Percentiles rank a stretch among this genome's conserved stretches.
phyloP scores from a whole-genome alignment of 1,140 invertebrate genomes.

The Drosophila pruinosa region DNA sequence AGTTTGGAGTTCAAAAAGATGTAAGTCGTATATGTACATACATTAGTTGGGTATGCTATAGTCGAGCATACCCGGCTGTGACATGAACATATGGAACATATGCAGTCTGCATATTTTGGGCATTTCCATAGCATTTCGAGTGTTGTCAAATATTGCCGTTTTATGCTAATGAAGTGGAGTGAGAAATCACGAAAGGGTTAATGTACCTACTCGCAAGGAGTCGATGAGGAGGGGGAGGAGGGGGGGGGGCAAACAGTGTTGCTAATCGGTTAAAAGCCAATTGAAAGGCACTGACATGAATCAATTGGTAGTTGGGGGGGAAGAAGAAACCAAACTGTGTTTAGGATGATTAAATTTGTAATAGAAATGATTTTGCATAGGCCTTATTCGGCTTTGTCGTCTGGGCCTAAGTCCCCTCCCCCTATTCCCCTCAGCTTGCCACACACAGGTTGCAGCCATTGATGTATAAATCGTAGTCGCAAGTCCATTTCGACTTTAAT shows the following conservation, averaged over 20 bases:
- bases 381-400: slow-evolving; percentile 37
- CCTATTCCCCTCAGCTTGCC: neutral
- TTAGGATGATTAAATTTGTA: slow-evolving; percentile 80
- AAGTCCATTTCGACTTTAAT: slow-evolving; percentile 45
- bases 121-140: slow-evolving; percentile 17
- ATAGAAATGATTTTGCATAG: slow-evolving; percentile 67
- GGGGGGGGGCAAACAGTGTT: slow-evolving; percentile 29
- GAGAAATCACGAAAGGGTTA: slow-evolving; percentile 58
- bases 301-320: slow-evolving; percentile 53
- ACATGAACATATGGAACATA: neutral
- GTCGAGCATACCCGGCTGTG: neutral
- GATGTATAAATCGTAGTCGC: slow-evolving; percentile 37
- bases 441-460: slow-evolving; percentile 7
- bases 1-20: too few species aligned
- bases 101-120: slow-evolving; percentile 20
- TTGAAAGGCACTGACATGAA: slow-evolving; percentile 77
- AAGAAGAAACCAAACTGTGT: slow-evolving; percentile 46
- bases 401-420: neutral
- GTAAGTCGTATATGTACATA: too few species aligned
- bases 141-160: slow-evolving; percentile 65
- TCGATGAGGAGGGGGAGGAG: neutral
- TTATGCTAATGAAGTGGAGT: slow-evolving; percentile 65
- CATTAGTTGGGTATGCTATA: neutral
- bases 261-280: slow-evolving; percentile 75
- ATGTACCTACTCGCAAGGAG: slow-evolving; percentile 14